These are phyloP conservation scores for Acrocyrtus sp. DNA, from an alignment of 2,888 invertebrate genomes.

Conservation along the genomic window DNA sequence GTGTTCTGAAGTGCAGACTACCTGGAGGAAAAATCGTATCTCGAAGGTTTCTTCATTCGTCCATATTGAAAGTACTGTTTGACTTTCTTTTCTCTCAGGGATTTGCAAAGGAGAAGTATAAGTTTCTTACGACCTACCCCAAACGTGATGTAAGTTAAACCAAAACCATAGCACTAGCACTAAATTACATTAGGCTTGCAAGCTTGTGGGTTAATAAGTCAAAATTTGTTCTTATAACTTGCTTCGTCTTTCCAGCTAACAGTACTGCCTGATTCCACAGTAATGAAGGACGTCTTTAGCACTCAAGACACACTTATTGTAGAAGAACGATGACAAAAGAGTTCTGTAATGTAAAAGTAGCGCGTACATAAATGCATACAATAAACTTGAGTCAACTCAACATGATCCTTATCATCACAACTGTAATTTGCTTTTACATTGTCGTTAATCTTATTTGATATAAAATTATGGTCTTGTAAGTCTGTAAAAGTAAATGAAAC, in stretches of 20 bases:
- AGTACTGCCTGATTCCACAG: conserved; percentile 50
- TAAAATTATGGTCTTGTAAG: no score
- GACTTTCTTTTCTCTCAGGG: conserved; percentile 62
- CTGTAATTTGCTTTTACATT: no score
- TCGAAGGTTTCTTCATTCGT: conserved; percentile 59
- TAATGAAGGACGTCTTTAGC: conserved; percentile 60
- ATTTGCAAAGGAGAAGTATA: conserved; percentile 58
- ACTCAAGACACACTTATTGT: conserved; percentile 63
- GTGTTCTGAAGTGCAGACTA: conserved; percentile 60
- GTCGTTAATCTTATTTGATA: no score
- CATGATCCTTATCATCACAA: no score
- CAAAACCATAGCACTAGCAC: no score
- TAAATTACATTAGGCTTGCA: no score
- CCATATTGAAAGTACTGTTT: conserved; percentile 59
- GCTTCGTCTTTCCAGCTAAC: conserved; percentile 55
- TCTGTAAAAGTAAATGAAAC: no score
- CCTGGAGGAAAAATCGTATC: conserved; percentile 62
- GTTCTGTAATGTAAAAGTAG: background rate
- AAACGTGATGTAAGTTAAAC: conserved; percentile 63
- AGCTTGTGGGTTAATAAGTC: no score
- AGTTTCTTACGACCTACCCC: conserved; percentile 62
- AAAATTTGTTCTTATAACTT: no score
- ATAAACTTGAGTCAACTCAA: no score
- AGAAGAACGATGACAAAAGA: conserved; percentile 60
- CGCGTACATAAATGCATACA: background rate